Percentiles rank a stretch among this genome's conserved stretches.
Evolutionary conservation across 2,797 vertebrate species (phyloP).

Genomic region (Sebastolobus altivelis): DNA sequence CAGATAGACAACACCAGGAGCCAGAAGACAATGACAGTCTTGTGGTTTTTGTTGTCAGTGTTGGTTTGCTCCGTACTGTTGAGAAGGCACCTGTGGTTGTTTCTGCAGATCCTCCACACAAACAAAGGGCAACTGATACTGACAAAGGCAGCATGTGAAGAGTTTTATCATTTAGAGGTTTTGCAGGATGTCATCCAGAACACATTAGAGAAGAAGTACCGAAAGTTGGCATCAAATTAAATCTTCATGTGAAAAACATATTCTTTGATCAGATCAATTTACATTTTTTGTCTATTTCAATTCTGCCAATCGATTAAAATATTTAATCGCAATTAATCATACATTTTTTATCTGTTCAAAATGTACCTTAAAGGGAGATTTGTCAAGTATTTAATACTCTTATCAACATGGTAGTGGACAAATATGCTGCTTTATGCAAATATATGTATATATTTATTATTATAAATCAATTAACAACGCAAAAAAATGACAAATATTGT

Average conservation of each 20-base stretch:
- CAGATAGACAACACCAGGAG: conserved; percentile 20
- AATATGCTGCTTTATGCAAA: no score
- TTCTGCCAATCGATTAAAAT: neutral
- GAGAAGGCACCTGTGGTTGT: conserved; percentile 52
- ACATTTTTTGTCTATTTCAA: neutral
- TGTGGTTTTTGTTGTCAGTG: conserved; percentile 42
- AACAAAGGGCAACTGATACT: conserved; percentile 8
- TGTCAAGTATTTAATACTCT: no score
- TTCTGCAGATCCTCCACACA: conserved; percentile 19
- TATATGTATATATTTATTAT: no score
- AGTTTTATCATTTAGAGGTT: neutral
- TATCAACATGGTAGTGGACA: no score
- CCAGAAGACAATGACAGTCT: conserved; percentile 12
- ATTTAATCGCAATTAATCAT: no score
- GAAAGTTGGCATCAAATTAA: neutral
- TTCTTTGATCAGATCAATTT: neutral
- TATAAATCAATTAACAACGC: no score
- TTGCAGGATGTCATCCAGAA: neutral
- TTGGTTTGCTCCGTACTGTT: conserved; percentile 40
- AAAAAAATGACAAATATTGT: no score
- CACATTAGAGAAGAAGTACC: neutral
- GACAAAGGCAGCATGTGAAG: neutral
- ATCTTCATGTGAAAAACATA: neutral
- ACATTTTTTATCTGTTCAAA: no score
- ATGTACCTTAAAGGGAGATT: no score